Base-by-base conservation (phyloP, 2,888 invertebrate species). In the Drosophila anomalata region DNA sequence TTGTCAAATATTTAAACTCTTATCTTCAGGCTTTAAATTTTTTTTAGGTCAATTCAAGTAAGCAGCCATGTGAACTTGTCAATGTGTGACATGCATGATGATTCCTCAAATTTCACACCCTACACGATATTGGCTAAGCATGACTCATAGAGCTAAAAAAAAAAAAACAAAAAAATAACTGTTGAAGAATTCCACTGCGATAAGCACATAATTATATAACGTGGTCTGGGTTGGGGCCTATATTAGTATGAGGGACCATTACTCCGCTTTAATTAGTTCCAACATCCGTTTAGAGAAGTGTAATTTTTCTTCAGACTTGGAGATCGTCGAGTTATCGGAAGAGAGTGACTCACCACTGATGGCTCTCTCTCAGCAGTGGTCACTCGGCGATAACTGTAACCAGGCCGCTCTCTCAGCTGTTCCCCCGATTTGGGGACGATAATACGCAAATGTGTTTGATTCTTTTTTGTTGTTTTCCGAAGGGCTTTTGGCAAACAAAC, bases 121-220 rank as follows among this genome's bases (percentile, higher is more conserved):
- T 31, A 44, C 48, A 44, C 48, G 31, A 71, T 71, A 59, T 53
- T 59, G 47, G 51, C 24, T 17, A 39, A 26, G 11, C 29, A 54
- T 69, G 69, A 69, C 29, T 69, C 69, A 69, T 29, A 12, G 3
- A 29, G 12, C 12, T 12, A 36, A n/a, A n/a, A n/a, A 54, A 66
- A n/a, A 60, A 2, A 20, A 36, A n/a, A n/a, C 6, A 54, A 66
- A n/a, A 60, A 2, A 20, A 44, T 29, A 53, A 71, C 41, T 54
- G 61, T 36, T 31, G n/a, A 59, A 68, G 65, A 54, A 68, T 66
- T 55, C 47, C 68, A 68, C 26, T 66, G 31, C 69, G 69, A 69
- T 69, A 69, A 69, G 53, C 68, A 24, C 54, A 48, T 69, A 71
- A 69, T 71, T 60, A 59, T 42, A 59, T 29, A 70, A 57, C 67